Conservation (phyloP, 2,113 vertebrate genomes). For the Castor canadensis region DNA sequence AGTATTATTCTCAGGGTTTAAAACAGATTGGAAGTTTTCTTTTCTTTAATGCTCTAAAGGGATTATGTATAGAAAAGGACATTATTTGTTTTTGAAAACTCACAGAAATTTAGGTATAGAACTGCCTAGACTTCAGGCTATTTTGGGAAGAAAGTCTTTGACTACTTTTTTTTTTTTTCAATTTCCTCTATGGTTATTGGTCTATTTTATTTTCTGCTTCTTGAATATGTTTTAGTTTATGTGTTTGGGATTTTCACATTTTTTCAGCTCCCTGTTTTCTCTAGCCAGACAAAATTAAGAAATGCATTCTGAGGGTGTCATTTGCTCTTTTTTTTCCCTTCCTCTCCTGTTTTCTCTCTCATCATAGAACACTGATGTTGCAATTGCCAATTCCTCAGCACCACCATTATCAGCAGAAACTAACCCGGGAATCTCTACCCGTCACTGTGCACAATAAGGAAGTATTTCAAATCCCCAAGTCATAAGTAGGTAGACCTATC, state of each 20-base stretch:
- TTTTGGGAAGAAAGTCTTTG: neutral
- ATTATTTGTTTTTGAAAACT: conserved; percentile 28
- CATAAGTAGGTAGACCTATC: neutral
- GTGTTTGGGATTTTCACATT: neutral
- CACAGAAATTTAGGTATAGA: conserved; percentile 21
- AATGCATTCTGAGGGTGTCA: neutral
- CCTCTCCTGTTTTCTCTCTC: neutral
- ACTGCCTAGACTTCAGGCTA: neutral
- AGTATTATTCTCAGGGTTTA: neutral
- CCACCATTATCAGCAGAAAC: neutral
- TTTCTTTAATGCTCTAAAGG: neutral
- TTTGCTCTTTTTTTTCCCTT: neutral
- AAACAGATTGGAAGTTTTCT: neutral
- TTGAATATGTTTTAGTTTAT: neutral
- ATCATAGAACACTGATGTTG: neutral
- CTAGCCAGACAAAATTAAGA: neutral
- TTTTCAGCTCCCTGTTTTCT: neutral
- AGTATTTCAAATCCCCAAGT: neutral
- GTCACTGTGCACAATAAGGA: neutral
- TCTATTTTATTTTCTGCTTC: neutral
- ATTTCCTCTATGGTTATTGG: conserved; percentile 8
- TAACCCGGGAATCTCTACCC: neutral
- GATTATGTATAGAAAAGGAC: neutral
- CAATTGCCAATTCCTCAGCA: neutral
- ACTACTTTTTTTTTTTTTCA: neutral